These are phyloP conservation scores for Crenichthys baileyi DNA, from an alignment of 2,797 vertebrate genomes.

Conservation along the genomic window DNA sequence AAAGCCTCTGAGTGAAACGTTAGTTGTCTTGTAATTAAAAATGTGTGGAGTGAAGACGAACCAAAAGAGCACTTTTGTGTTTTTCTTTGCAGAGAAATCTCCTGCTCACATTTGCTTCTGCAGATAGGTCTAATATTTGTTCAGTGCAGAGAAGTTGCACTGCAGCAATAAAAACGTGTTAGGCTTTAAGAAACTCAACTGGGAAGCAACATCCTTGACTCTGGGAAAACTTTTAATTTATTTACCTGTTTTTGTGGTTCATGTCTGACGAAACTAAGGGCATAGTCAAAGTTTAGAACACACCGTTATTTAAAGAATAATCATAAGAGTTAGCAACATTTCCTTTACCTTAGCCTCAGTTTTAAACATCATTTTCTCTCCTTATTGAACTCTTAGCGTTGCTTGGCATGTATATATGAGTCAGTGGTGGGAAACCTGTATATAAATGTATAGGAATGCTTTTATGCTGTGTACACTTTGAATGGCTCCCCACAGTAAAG, in stretches of 20 bases:
- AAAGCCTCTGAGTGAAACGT: not conserved
- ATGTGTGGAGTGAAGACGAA: not conserved
- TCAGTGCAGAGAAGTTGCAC: not conserved
- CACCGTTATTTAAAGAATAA: not conserved
- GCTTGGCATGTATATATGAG: conserved; percentile 58
- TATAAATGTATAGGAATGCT: conserved; percentile 73
- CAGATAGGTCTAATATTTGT: not conserved
- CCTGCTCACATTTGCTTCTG: not conserved
- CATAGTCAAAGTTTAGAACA: conserved; percentile 3
- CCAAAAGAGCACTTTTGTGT: not conserved
- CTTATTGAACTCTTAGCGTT: conserved; percentile 43
- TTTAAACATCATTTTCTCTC: not conserved
- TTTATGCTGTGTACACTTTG: conserved; percentile 48
- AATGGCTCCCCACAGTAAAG: conserved; percentile 52
- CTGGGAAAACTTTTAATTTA: conserved; percentile 4
- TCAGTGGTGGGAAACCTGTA: conserved; percentile 61
- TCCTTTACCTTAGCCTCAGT: not conserved
- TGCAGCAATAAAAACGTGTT: not conserved
- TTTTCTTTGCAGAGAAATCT: not conserved
- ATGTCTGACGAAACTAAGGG: conserved; percentile 15
- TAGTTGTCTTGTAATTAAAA: conserved; percentile 1
- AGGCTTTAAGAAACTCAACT: not conserved
- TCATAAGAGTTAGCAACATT: not conserved
- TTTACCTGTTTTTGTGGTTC: conserved; percentile 10
- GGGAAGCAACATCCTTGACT: conserved; percentile 7